phyloP scores from a whole-genome alignment of 2,797 vertebrate species.

The Numenius phaeopus region DNA sequence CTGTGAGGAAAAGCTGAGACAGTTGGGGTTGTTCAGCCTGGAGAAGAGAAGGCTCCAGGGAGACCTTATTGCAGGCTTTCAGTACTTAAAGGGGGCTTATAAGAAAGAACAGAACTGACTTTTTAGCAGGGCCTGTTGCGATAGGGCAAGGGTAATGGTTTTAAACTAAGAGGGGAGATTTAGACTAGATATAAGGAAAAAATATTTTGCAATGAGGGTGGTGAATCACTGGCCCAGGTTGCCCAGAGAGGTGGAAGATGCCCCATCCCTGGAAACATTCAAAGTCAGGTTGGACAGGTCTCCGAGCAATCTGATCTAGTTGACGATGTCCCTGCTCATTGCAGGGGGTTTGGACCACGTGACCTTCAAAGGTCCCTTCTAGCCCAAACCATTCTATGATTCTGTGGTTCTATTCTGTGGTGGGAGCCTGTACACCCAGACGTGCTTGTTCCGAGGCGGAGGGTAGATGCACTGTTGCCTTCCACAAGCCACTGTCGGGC shows the following conservation, averaged over 20 bases:
- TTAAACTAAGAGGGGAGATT: neutral
- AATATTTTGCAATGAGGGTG: neutral
- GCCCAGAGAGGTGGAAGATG: neutral
- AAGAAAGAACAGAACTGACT: no score
- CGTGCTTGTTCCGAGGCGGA: accelerated
- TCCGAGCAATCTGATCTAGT: neutral
- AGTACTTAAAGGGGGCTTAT: neutral
- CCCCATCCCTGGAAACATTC: neutral
- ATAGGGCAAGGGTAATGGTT: neutral
- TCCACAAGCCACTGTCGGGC: neutral
- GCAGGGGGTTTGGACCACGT: neutral
- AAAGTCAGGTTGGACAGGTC: neutral
- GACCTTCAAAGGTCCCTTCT: neutral
- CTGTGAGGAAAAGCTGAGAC: neutral
- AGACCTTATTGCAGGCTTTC: neutral
- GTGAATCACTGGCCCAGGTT: neutral
- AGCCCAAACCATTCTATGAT: neutral
- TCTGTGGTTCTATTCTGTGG: accelerated
- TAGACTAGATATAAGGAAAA: neutral
- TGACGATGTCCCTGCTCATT: neutral
- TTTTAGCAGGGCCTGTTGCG: neutral
- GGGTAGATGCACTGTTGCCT: accelerated
- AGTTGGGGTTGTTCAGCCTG: neutral
- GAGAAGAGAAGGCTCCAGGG: neutral
- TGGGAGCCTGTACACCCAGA: neutral